A percentile compares a stretch with the other conserved stretches of the same genome.
Conservation (phyloP, 2,113 vertebrate genomes). For the Addax nasomaculatus region DNA sequence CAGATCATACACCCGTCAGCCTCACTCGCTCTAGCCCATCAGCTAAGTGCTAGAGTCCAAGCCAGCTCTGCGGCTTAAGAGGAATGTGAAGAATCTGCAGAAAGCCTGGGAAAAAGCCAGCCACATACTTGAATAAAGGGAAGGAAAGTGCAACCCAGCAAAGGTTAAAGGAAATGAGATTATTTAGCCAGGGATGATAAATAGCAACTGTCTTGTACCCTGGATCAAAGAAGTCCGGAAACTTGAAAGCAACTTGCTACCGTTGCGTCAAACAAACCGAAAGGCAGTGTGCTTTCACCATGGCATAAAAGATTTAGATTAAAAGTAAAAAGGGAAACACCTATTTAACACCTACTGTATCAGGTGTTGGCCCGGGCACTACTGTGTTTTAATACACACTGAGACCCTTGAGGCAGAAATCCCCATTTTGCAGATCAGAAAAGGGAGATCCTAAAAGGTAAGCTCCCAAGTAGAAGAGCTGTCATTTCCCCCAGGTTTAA, state of each 20-base stretch:
- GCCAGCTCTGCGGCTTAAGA: conserved; percentile 20
- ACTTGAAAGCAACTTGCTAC: not conserved
- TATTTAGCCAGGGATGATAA: not conserved
- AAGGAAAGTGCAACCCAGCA: conserved; percentile 11
- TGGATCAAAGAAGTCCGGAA: not conserved
- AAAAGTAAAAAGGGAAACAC: not conserved
- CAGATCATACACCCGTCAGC: not conserved
- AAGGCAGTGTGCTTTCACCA: not conserved
- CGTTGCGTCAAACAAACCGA: not conserved
- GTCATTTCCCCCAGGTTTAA: not conserved
- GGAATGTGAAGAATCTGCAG: conserved; percentile 52
- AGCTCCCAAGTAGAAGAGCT: not conserved
- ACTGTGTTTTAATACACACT: not conserved
- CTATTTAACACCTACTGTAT: not conserved
- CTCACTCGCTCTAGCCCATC: not conserved
- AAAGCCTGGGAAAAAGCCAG: conserved; percentile 45
- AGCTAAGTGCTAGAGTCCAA: not conserved
- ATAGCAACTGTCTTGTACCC: not conserved
- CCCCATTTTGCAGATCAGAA: not conserved
- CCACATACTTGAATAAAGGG: not conserved
- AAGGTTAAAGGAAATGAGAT: not conserved
- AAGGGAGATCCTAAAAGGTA: not conserved
- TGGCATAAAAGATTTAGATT: not conserved
- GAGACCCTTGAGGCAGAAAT: not conserved
- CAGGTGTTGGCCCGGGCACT: not conserved